phyloP scores from a whole-genome alignment of 2,888 invertebrate genomes.

The Hedya salicella region DNA sequence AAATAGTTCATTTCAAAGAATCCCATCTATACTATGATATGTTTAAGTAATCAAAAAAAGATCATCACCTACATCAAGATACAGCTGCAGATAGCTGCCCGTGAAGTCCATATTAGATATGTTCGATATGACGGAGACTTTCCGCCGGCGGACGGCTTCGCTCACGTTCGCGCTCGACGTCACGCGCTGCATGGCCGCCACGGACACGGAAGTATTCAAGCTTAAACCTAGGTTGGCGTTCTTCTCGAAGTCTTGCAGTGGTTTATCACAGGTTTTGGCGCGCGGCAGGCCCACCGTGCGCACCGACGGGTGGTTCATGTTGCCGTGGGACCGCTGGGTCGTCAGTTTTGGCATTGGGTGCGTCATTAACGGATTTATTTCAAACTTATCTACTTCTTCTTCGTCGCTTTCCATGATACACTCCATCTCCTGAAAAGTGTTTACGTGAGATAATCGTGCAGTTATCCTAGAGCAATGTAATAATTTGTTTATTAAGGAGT shows the following conservation, averaged over 20 bases:
- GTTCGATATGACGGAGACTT: slow-evolving; percentile 89
- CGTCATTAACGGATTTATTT: slow-evolving; percentile 75
- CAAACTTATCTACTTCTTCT: slow-evolving; percentile 85
- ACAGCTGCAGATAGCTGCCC: slow-evolving; percentile 89
- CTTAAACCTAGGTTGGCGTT: slow-evolving; percentile 61
- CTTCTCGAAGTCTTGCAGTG: slow-evolving; percentile 74
- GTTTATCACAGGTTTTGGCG: slow-evolving; percentile 80
- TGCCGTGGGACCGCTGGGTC: slow-evolving; percentile 70
- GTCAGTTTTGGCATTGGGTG: slow-evolving; percentile 70
- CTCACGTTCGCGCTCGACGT: slow-evolving; percentile 81
- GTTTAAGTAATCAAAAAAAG: slow-evolving; percentile 16
- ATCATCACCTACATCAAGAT: slow-evolving; percentile 84
- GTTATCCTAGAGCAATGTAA: too few relatives aligned
- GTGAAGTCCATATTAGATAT: slow-evolving; percentile 90
- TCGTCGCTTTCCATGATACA: slow-evolving; percentile 88
- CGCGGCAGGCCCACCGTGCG: slow-evolving; percentile 75
- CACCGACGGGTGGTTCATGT: slow-evolving; percentile 79
- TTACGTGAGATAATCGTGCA: too few relatives aligned
- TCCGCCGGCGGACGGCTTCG: slow-evolving; percentile 82
- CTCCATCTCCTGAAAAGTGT: slow-evolving; percentile 86
- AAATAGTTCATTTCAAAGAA: too few relatives aligned
- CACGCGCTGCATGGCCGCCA: slow-evolving; percentile 78
- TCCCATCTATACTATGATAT: background rate
- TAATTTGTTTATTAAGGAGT: too few relatives aligned
- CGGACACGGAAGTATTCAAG: slow-evolving; percentile 76